Percentiles rank a stretch among this genome's conserved stretches.
Conservation (phyloP, 2,888 invertebrate genomes). For the Lottia gigantea region DNA sequence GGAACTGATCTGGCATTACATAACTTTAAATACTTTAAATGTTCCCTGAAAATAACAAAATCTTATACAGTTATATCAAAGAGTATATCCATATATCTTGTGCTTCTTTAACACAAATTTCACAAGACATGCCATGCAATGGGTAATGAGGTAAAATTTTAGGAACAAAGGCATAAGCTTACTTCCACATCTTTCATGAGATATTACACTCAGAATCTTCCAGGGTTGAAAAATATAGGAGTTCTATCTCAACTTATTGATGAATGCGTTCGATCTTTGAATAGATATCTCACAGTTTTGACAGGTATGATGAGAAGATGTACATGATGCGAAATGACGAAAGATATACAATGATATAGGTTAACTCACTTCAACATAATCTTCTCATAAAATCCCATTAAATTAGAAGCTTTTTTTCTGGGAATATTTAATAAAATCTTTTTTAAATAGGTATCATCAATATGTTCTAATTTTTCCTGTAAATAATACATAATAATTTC, state of each 20-base stretch:
- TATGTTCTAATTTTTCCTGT: slow-evolving; percentile 47
- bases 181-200: too few relatives aligned
- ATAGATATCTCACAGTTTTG: too few relatives aligned
- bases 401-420: slow-evolving; percentile 38
- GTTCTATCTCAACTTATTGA: neutral
- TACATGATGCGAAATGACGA: too few relatives aligned
- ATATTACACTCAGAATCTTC: neutral
- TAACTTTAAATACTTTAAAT: slow-evolving; percentile 50
- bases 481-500: slow-evolving; percentile 16
- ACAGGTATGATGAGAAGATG: too few relatives aligned
- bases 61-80: slow-evolving; percentile 1
- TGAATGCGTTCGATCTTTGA: too few relatives aligned
- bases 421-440: slow-evolving; percentile 45
- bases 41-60: slow-evolving; percentile 48
- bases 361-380: slow-evolving; percentile 52
- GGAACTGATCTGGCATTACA: slow-evolving; percentile 46
- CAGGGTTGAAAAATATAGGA: neutral
- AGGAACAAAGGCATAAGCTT: neutral
- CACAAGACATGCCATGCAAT: too few relatives aligned
- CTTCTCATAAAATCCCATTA: slow-evolving; percentile 51
- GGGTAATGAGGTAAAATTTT: neutral
- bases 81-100: too few relatives aligned
- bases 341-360: neutral
- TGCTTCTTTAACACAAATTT: too few relatives aligned
- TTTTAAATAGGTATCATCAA: slow-evolving; percentile 45